Percentiles rank a stretch among this genome's conserved stretches.
These are phyloP conservation scores for Neoitamus cyanurus DNA, from an alignment of 2,888 invertebrate genomes.

Conservation along the genomic window DNA sequence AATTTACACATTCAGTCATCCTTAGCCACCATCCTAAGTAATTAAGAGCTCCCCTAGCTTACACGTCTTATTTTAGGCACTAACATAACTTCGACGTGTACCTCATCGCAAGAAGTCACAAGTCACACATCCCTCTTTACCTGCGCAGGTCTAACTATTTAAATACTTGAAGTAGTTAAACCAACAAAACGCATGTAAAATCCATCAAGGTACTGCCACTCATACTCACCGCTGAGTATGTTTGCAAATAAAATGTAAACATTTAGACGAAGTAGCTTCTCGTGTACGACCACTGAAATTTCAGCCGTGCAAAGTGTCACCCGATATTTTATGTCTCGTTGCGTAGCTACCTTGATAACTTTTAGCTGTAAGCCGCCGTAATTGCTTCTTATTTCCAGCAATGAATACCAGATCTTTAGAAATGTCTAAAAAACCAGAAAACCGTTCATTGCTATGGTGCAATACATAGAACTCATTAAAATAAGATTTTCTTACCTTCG, in stretches of 20 bases:
- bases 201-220: background rate
- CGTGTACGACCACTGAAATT: background rate
- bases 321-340: background rate
- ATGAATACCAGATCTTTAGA: too few species aligned
- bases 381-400: too few species aligned
- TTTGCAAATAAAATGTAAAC: background rate
- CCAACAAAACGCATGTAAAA: background rate
- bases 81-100: background rate
- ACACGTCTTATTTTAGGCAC: background rate
- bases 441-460: too few species aligned
- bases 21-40: background rate
- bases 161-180: background rate
- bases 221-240: background rate
- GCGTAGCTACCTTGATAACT: background rate
- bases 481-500: too few species aligned
- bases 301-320: background rate
- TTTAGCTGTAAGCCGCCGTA: too few species aligned
- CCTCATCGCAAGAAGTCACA: background rate
- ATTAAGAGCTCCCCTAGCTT: background rate
- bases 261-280: background rate
- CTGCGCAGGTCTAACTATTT: background rate
- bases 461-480: too few species aligned
- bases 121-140: background rate
- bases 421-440: too few species aligned
- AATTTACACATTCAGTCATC: background rate